A percentile compares a stretch with the other conserved stretches of the same genome.
These are phyloP conservation scores for Marisa cornuarietis DNA, from an alignment of 1,140 invertebrate genomes.

Conservation along the genomic window DNA sequence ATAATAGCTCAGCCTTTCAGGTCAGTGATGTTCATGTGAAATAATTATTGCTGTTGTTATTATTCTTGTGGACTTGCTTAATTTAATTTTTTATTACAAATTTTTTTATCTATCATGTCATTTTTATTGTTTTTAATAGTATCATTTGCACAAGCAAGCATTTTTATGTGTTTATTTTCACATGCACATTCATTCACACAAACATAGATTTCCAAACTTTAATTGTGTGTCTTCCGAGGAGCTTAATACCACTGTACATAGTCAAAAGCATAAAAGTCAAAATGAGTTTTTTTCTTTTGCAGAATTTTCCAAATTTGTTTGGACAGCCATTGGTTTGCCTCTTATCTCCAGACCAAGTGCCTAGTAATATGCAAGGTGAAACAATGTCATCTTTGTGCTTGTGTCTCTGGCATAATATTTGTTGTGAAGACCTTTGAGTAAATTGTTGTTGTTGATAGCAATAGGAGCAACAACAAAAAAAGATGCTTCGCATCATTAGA, in stretches of 20 bases:
- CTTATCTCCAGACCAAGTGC: constrained; percentile 92
- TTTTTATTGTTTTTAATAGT: neutral
- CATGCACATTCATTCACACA: too few relatives aligned
- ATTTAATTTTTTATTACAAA: neutral
- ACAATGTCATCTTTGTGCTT: too few relatives aligned
- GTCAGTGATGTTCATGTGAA: constrained; percentile 36
- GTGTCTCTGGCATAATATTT: too few relatives aligned
- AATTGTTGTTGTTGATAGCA: too few relatives aligned
- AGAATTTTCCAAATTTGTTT: constrained; percentile 89
- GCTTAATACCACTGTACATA: neutral
- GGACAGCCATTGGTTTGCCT: constrained; percentile 93
- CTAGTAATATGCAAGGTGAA: constrained; percentile 82
- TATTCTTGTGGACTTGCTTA: neutral
- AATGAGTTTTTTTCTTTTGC: constrained; percentile 29
- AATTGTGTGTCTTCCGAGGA: too few relatives aligned
- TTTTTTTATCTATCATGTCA: neutral
- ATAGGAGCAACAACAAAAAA: too few relatives aligned
- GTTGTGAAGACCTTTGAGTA: too few relatives aligned
- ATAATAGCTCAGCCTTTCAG: constrained; percentile 94
- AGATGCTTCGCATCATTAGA: too few relatives aligned
- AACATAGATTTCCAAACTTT: too few relatives aligned
- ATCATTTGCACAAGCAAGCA: neutral
- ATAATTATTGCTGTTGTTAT: neutral
- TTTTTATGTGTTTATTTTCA: too few relatives aligned
- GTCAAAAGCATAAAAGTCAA: neutral